These are phyloP conservation scores for Erpobdella octoculata DNA, from an alignment of 2,888 invertebrate genomes.

Conservation along the genomic window DNA sequence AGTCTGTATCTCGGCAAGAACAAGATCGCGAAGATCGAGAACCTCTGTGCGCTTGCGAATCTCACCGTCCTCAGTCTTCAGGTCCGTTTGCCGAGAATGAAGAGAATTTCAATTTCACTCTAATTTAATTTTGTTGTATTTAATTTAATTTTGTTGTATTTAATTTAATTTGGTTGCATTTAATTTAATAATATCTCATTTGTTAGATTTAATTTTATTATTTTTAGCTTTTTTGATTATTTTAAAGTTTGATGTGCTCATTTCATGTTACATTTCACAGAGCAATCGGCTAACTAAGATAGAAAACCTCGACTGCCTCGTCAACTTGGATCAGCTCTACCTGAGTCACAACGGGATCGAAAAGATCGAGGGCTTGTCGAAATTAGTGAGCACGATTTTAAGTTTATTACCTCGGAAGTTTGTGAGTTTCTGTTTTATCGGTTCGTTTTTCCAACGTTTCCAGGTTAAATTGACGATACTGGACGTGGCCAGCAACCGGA, in stretches of 20 bases:
- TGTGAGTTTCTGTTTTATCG: not conserved
- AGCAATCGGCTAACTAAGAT: slow-evolving; percentile 80
- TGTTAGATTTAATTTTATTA: not conserved
- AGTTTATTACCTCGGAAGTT: not conserved
- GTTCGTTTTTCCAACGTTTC: slow-evolving; percentile 14
- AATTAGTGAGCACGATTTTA: slow-evolving; percentile 55
- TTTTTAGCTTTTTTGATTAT: too few relatives aligned
- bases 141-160: not conserved
- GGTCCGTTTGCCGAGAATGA: too few relatives aligned
- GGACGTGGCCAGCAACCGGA: slow-evolving; percentile 80
- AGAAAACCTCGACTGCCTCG: slow-evolving; percentile 70
- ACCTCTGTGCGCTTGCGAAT: slow-evolving; percentile 65
- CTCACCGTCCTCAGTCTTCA: slow-evolving; percentile 77
- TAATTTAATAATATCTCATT: not conserved
- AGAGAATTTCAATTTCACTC: too few relatives aligned
- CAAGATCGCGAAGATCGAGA: slow-evolving; percentile 79
- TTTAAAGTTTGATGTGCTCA: too few relatives aligned
- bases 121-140: not conserved
- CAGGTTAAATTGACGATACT: slow-evolving; percentile 65
- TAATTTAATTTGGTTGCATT: not conserved
- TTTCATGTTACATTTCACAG: slow-evolving; percentile 44
- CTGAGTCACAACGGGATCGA: slow-evolving; percentile 85
- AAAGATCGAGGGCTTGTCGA: slow-evolving; percentile 59
- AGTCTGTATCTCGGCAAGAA: slow-evolving; percentile 86
- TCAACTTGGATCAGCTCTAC: slow-evolving; percentile 75